A percentile compares a stretch with the other conserved stretches of the same genome.
Evolutionary conservation across 2,113 vertebrate genomes (phyloP).

Genomic region (Oncorhynchus clarkii): DNA sequence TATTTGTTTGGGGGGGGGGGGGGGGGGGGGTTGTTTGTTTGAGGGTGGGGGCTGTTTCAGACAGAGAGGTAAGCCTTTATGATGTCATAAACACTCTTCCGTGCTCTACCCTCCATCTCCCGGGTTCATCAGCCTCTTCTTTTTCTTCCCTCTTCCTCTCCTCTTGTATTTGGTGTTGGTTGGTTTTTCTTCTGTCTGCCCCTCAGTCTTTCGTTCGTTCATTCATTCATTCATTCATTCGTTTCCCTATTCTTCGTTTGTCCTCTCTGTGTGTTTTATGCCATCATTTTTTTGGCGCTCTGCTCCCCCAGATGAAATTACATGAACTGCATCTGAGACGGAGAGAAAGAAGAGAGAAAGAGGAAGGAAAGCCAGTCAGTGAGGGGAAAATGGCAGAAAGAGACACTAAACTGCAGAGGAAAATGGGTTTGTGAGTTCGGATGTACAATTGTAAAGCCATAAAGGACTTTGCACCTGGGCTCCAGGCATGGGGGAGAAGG

Average conservation of each 20-base stretch:
- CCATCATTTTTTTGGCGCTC: conserved; percentile 65
- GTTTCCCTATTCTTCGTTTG: conserved; percentile 15
- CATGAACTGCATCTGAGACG: conserved; percentile 91
- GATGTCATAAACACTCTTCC: neutral
- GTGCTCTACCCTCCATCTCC: conserved; percentile 18
- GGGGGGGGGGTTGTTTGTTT: no score
- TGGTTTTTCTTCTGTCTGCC: conserved; percentile 39
- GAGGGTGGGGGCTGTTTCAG: conserved; percentile 51
- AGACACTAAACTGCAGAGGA: no score
- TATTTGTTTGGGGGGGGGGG: no score
- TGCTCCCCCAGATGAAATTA: conserved; percentile 70
- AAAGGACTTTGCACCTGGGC: conserved; percentile 73
- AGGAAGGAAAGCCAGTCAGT: no score
- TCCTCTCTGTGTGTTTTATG: conserved; percentile 37
- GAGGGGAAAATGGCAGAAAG: no score
- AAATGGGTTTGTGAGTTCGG: no score
- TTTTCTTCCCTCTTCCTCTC: conserved; percentile 34
- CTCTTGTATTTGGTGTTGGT: conserved; percentile 70
- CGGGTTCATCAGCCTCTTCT: no score
- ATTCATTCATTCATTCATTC: conserved; percentile 32
- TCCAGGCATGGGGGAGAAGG: conserved; percentile 81
- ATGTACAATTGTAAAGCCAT: no score
- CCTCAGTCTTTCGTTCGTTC: conserved; percentile 46
- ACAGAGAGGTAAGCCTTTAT: conserved; percentile 21
- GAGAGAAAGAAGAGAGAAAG: neutral